Evolutionary conservation across 2,888 invertebrate species (phyloP).

Genomic region (Cephus nigrinus): DNA sequence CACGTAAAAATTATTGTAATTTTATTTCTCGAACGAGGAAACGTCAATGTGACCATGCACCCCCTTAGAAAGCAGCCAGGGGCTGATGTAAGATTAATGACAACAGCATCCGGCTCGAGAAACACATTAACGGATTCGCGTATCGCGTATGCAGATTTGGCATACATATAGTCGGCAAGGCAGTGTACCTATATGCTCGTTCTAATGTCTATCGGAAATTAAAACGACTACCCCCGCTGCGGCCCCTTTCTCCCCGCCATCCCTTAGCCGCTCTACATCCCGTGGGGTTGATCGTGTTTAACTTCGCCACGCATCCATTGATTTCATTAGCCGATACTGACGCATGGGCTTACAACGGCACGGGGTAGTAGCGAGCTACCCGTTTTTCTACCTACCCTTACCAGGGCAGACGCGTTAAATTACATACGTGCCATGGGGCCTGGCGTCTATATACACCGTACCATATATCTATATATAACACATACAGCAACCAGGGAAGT

Average conservation of each 20-base stretch:
- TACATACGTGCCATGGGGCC: slow-evolving; percentile 24
- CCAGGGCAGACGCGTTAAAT: slow-evolving; percentile 34
- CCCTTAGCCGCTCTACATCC: slow-evolving; percentile 9
- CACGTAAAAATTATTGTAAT: neutral
- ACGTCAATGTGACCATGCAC: neutral
- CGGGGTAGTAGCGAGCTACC: slow-evolving; percentile 15
- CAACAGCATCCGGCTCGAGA: neutral
- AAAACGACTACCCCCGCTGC: slow-evolving; percentile 44
- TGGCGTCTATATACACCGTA: slow-evolving; percentile 10
- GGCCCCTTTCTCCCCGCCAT: slow-evolving; percentile 22
- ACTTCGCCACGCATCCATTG: slow-evolving; percentile 61
- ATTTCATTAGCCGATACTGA: slow-evolving; percentile 64
- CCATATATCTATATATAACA: slow-evolving; percentile 10
- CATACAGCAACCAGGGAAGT: slow-evolving; percentile 3
- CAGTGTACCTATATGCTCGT: slow-evolving; percentile 14
- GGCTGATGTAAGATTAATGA: neutral
- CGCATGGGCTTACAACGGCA: slow-evolving; percentile 41
- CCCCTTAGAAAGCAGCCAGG: neutral
- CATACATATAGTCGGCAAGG: slow-evolving; percentile 1
- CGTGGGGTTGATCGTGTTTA: slow-evolving; percentile 51
- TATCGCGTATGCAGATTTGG: slow-evolving; percentile 33
- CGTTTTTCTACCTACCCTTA: neutral
- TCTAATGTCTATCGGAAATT: slow-evolving; percentile 57
- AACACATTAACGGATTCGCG: neutral
- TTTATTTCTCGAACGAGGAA: neutral